A percentile compares a stretch with the other conserved stretches of the same genome.
These are phyloP conservation scores for Phaethornis superciliosus DNA, from an alignment of 2,113 vertebrate genomes.

Conservation along the genomic window DNA sequence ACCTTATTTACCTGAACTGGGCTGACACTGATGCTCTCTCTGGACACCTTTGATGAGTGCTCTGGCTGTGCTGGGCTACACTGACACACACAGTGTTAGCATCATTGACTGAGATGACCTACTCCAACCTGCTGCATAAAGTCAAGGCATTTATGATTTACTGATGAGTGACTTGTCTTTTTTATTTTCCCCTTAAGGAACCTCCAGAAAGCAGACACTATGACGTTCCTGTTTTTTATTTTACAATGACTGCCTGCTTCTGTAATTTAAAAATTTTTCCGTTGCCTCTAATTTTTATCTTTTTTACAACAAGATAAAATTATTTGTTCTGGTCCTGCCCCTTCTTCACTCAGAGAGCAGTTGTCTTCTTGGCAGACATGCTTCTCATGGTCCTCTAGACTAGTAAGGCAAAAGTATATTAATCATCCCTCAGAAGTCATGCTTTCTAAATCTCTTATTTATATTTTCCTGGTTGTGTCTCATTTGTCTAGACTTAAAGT, in stretches of 20 bases:
- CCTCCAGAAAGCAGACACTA: background rate
- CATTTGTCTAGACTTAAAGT: background rate
- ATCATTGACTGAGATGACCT: background rate
- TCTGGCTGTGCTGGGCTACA: background rate
- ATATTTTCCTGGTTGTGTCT: background rate
- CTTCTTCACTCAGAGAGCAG: background rate
- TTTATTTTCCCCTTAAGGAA: background rate
- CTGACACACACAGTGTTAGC: background rate
- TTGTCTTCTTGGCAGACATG: background rate
- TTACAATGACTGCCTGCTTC: background rate
- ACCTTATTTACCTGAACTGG: background rate
- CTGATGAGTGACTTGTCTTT: background rate
- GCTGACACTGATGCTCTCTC: accelerated
- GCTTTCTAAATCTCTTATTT: background rate
- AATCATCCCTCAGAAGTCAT: background rate
- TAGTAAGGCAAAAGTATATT: background rate
- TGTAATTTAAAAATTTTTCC: background rate
- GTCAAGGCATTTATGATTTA: background rate
- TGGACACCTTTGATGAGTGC: background rate
- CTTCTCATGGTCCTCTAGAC: background rate
- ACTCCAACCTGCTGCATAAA: background rate
- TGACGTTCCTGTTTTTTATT: background rate
- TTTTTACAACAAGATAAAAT: background rate
- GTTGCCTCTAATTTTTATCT: background rate
- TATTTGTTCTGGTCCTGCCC: background rate